These are phyloP conservation scores for Drosophila pruinosa DNA, from an alignment of 1,140 invertebrate genomes.

Conservation along the genomic window DNA sequence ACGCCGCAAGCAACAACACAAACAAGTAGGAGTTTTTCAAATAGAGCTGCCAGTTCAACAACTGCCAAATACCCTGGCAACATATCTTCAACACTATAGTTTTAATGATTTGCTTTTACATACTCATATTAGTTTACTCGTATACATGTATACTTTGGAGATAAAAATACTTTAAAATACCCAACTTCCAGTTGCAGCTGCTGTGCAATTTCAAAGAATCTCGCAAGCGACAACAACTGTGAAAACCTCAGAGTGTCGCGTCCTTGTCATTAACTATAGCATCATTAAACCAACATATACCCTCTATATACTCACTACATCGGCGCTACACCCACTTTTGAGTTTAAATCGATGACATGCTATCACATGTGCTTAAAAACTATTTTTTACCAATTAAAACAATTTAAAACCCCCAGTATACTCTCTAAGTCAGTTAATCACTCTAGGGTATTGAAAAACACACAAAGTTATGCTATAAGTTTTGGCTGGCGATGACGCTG, in stretches of 20 bases:
- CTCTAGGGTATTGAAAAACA: conserved; percentile 19
- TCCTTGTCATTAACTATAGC: not conserved
- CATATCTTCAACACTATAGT: no score
- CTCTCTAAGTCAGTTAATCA: not conserved
- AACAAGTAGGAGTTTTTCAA: not conserved
- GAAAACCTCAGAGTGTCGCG: no score
- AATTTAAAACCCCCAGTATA: not conserved
- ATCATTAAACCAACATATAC: not conserved
- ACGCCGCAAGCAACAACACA: conserved; percentile 54
- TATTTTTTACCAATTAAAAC: not conserved
- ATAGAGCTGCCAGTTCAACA: not conserved
- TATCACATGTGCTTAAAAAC: not conserved
- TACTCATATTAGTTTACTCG: no score
- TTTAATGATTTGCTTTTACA: no score
- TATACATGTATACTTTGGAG: not conserved
- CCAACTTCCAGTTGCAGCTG: no score
- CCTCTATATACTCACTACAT: no score
- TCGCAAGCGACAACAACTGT: no score
- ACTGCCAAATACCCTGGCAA: not conserved
- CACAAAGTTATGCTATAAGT: conserved; percentile 67
- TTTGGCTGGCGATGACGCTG: conserved; percentile 61
- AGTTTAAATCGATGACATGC: conserved; percentile 1
- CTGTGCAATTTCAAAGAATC: no score
- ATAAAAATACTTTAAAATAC: no score
- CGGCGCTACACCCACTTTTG: no score